Percentiles rank a stretch among this genome's conserved stretches.
Conservation (phyloP, 2,797 vertebrate species). For the Scyliorhinus canicula region DNA sequence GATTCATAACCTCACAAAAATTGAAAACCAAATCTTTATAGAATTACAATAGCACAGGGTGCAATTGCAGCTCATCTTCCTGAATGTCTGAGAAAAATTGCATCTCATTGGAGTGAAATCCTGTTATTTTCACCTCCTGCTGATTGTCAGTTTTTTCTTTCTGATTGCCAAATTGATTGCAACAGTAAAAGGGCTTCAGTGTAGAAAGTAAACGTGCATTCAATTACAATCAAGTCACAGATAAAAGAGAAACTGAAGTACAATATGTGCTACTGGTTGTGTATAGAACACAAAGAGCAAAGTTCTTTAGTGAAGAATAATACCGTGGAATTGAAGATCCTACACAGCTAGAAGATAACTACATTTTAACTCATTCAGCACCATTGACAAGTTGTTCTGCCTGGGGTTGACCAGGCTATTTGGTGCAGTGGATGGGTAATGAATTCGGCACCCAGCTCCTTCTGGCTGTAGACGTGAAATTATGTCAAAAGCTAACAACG, state of each 20-base stretch:
- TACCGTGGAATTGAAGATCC: neutral
- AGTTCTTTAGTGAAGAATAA: neutral
- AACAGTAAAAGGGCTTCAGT: neutral
- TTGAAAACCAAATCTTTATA: neutral
- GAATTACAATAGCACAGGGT: neutral
- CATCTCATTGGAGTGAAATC: neutral
- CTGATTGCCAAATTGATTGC: slow-evolving; percentile 26
- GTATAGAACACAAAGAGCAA: neutral
- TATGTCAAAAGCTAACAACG: neutral
- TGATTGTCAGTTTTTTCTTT: slow-evolving; percentile 9
- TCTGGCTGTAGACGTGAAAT: neutral
- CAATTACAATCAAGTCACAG: slow-evolving; percentile 31
- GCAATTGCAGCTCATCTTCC: slow-evolving; percentile 24
- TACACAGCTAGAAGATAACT: neutral
- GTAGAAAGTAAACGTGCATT: slow-evolving; percentile 1
- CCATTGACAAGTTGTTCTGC: neutral
- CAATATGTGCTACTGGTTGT: neutral
- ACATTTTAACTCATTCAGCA: neutral
- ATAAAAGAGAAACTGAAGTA: slow-evolving; percentile 20
- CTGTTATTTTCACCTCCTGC: slow-evolving; percentile 32
- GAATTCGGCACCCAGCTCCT: neutral
- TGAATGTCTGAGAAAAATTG: neutral
- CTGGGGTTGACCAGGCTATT: neutral
- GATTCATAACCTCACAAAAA: neutral
- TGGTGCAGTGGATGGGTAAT: neutral